A percentile compares a stretch with the other conserved stretches of the same genome.
Conservation (phyloP, 2,888 invertebrate species). For the Rambutsinella grinnellia region DNA sequence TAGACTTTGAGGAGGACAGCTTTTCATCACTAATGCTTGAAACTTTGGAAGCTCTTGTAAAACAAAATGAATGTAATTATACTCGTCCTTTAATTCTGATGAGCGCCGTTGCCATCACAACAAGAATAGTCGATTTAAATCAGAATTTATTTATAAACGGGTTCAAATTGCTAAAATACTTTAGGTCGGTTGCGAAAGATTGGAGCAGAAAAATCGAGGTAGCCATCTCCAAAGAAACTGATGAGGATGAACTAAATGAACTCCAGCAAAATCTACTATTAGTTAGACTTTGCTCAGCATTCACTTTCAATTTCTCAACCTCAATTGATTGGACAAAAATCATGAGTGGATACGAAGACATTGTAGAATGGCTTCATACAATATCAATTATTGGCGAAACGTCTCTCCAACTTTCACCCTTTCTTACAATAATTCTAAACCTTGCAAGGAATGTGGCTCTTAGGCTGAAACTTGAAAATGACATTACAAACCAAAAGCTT, state of each 20-base stretch:
- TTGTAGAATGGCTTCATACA: slow-evolving; percentile 22
- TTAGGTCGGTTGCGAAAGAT: not conserved
- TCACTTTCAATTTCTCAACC: slow-evolving; percentile 18
- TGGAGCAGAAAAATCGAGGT: slow-evolving; percentile 30
- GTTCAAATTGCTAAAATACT: slow-evolving; percentile 19
- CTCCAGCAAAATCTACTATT: slow-evolving; percentile 1
- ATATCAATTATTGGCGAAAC: not conserved
- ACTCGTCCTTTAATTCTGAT: slow-evolving; percentile 25
- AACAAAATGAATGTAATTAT: slow-evolving; percentile 27
- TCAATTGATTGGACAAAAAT: not conserved
- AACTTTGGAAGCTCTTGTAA: slow-evolving; percentile 16
- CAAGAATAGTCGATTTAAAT: slow-evolving; percentile 34
- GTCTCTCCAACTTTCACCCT: slow-evolving; percentile 2
- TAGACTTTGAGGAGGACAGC: not conserved
- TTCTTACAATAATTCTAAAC: slow-evolving; percentile 6
- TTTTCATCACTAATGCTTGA: slow-evolving; percentile 14
- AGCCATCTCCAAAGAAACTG: not conserved
- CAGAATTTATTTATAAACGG: not conserved
- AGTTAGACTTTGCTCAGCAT: slow-evolving; percentile 18
- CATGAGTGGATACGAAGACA: slow-evolving; percentile 8
- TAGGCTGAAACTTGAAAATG: slow-evolving; percentile 18
- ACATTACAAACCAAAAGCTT: no score
- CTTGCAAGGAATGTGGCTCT: slow-evolving; percentile 13
- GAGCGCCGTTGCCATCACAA: slow-evolving; percentile 15
- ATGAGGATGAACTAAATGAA: not conserved